These are phyloP conservation scores for Dicranocentrus wangi DNA, from an alignment of 2,888 invertebrate species.

Conservation along the genomic window DNA sequence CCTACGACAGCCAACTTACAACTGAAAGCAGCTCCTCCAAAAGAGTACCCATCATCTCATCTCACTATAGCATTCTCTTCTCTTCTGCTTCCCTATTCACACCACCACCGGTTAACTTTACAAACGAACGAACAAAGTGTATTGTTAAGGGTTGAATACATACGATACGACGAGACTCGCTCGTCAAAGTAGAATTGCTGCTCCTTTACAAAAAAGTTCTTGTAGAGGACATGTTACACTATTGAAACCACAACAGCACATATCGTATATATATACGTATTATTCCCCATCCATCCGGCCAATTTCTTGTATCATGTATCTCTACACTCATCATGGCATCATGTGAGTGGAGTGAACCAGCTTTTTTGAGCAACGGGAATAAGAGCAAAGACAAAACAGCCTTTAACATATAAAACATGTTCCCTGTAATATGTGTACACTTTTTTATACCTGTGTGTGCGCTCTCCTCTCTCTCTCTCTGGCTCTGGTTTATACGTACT, in stretches of 20 bases:
- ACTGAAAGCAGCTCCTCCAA: slow-evolving; percentile 29
- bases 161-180: neutral
- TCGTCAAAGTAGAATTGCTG: neutral
- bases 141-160: neutral
- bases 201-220: slow-evolving; percentile 9
- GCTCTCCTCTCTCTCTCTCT: slow-evolving; percentile 1
- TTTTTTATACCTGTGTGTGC: slow-evolving; percentile 1
- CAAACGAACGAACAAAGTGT: slow-evolving; percentile 11
- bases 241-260: slow-evolving; percentile 26
- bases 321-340: too few relatives aligned
- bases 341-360: neutral
- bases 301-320: slow-evolving; percentile 40
- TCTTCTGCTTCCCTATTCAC: slow-evolving; percentile 3
- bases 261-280: too few relatives aligned
- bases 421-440: slow-evolving; percentile 52
- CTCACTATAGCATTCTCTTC: neutral
- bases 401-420: slow-evolving; percentile 65
- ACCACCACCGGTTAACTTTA: slow-evolving; percentile 22
- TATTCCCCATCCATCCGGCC: slow-evolving; percentile 51
- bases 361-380: neutral
- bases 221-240: slow-evolving; percentile 10
- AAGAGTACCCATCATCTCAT: slow-evolving; percentile 34
- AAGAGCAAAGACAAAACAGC: slow-evolving; percentile 27
- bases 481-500: neutral
- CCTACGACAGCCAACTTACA: slow-evolving; percentile 61